These are phyloP conservation scores for Chironex yamaguchii DNA, from an alignment of 30 jellyfish, hydroid and myxozoan genomes.

Conservation along the genomic window DNA sequence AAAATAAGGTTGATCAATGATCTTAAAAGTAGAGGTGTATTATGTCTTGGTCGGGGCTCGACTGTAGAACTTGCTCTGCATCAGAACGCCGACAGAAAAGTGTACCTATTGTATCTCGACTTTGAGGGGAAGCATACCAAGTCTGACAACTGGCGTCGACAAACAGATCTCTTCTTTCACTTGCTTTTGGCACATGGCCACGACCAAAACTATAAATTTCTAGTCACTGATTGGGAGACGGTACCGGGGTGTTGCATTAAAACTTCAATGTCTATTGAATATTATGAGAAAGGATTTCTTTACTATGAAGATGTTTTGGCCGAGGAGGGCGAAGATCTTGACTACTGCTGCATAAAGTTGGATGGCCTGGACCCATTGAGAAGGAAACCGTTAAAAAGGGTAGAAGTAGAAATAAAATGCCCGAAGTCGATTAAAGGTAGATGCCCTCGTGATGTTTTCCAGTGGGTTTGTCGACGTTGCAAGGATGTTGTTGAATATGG, in stretches of 20 bases:
- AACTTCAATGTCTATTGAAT: slow-evolving; percentile 45
- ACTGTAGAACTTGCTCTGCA: slow-evolving; percentile 61
- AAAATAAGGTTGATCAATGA: slow-evolving; percentile 30
- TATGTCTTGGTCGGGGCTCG: slow-evolving; percentile 28
- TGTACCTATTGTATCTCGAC: slow-evolving; percentile 24
- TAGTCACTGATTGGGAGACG: slow-evolving; percentile 46
- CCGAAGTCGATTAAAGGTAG: slow-evolving; percentile 57
- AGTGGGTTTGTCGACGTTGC: slow-evolving; percentile 65
- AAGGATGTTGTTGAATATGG: slow-evolving; percentile 59
- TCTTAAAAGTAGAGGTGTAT: slow-evolving; percentile 10
- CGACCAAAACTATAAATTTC: slow-evolving; percentile 11
- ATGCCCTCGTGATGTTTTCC: slow-evolving; percentile 21
- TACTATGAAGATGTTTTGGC: slow-evolving; percentile 59
- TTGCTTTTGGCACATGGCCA: slow-evolving; percentile 6
- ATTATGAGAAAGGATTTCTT: slow-evolving; percentile 47
- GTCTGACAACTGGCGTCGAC: slow-evolving; percentile 33
- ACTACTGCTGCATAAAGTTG: slow-evolving; percentile 17
- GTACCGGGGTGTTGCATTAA: background rate
- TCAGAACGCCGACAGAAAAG: slow-evolving; percentile 32
- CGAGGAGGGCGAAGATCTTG: slow-evolving; percentile 60
- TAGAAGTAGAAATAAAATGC: slow-evolving; percentile 50
- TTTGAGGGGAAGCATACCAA: background rate
- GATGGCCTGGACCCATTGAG: background rate
- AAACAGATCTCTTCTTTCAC: slow-evolving; percentile 41
- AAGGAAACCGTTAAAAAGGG: slow-evolving; percentile 49